Base-by-base conservation (phyloP, 2,113 vertebrate genomes). In the Carassius gibelio region DNA sequence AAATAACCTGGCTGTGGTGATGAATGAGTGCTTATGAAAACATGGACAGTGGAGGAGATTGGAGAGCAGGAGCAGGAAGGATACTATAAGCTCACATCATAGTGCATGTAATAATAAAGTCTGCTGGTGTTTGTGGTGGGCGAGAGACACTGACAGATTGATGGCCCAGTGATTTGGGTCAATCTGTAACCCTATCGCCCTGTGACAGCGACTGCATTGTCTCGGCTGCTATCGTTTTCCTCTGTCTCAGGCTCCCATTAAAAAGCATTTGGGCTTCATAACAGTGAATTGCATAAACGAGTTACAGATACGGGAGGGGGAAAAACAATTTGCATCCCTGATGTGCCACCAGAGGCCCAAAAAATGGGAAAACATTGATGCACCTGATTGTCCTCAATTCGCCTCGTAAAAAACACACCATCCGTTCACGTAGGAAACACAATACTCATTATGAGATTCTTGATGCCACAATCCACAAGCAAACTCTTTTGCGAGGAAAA, bases 211-310 rank as follows among this genome's bases (percentile, higher is more conserved):
- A 13, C 76, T 62, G 55, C 81, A 82, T 87, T 82, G 82, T 86
- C 77, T 88, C 68, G 57, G 19, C 17, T 7, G 19, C 42, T 74
- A 74, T 83, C 26, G 17, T 61, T 75, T 84, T 85, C 59, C 3
- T 15, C 80, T 26, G 75, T 78, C 57, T 69, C 80, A 26, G 34
- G 59, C 84, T 81, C 59, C 74, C 85, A 74, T 87, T 87, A 88
- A 83, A 88, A 84, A 89, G 50, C 34, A 84, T 88, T 89, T 88
- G 78, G 62, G 82, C 76, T 84, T 85, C 78, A 87, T 89, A 85
- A 88, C 42, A 14, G 72, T 87, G 86, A 87, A 86, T 59, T 72
- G 79, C 48, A 72, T 78, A 88, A 88, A 83, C 52, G 68, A 82
- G 79, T 86, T 75, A 87, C 34, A 19, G 55, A 26, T 30, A 21